Base-by-base conservation (phyloP, 2,888 invertebrate species). In the Parelbella ahira region DNA sequence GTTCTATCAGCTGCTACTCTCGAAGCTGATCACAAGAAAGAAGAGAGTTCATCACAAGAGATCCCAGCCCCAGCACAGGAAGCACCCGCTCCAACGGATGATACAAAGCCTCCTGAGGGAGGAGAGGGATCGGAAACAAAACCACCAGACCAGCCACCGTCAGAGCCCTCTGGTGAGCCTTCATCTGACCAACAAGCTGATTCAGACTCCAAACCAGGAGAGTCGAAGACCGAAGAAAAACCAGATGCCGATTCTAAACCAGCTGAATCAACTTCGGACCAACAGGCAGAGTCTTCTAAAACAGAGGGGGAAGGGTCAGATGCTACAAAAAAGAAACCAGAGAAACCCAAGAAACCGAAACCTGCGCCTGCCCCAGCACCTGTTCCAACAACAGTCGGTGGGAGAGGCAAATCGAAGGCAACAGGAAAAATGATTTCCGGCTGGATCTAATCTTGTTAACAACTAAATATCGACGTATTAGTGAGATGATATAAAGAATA, bases 351-450 rank as follows among this genome's bases (percentile, higher is more conserved):
- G 5, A 54, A 58, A 25, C 51, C 60, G 6, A 50, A 62, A 43
- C 48, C 74, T 1, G 47, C 88, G 1, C 48, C 49, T 9, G 49
- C 75, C 21, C 48, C 88, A 0, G 50, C 51, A 11, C 51, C 75
- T 23, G 66, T 76, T 24, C 74, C 78, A 6, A 72, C 84, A 3
- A 72, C 80, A 0, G 75, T 81, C 27, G 86, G 88, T 18, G 90
- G 88, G 42, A 90, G 89, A 44, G 93, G 93, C 5, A 93, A 91
- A 63, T 93, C 93, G 1, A 93, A 91, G 60, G 91, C 91, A 0
- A 93, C 93, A 0, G 93, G 93, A 0, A 91, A 91, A 74, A 88
- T 92, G 49, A 90, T 93, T 47, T 91, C 93, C 7, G 93, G 93
- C 1, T 93, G 93, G 93, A 88, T 93, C 38, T 93, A 89, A 37